phyloP scores from a whole-genome alignment of 2,113 vertebrate species.

The Vulpes lagopus region DNA sequence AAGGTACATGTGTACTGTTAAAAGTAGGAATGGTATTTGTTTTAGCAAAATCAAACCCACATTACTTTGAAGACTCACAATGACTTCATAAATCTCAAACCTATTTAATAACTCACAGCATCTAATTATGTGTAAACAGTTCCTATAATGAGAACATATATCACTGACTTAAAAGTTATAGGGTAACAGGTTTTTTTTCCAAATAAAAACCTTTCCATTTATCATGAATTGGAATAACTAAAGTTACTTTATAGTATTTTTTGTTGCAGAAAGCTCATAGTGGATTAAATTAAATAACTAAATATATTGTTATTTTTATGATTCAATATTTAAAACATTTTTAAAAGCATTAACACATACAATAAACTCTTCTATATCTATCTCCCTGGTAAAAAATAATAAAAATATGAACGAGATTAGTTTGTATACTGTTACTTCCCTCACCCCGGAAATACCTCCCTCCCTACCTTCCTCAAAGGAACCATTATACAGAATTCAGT shows the following conservation, averaged over 20 bases:
- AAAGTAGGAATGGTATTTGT: conserved; percentile 33
- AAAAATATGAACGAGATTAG: neutral
- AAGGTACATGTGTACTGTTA: neutral
- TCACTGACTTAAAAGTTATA: conserved; percentile 32
- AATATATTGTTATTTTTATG: neutral
- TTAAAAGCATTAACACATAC: neutral
- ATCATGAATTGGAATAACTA: conserved; percentile 28
- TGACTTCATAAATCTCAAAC: neutral
- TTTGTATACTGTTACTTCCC: neutral
- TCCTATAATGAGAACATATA: neutral
- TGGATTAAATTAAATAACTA: conserved; percentile 7
- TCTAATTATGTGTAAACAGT: conserved; percentile 8
- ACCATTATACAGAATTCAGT: neutral
- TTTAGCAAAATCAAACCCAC: neutral
- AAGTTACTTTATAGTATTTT: conserved; percentile 34
- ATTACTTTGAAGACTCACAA: neutral
- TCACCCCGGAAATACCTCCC: neutral
- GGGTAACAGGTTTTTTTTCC: neutral
- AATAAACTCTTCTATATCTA: neutral
- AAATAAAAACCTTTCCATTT: neutral
- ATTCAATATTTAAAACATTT: conserved; percentile 42
- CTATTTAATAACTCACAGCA: neutral
- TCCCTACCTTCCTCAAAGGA: neutral
- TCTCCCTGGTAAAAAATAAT: neutral
- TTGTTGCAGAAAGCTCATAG: neutral